These are phyloP conservation scores for Morone chrysops DNA, from an alignment of 2,113 vertebrate species.

Conservation along the genomic window DNA sequence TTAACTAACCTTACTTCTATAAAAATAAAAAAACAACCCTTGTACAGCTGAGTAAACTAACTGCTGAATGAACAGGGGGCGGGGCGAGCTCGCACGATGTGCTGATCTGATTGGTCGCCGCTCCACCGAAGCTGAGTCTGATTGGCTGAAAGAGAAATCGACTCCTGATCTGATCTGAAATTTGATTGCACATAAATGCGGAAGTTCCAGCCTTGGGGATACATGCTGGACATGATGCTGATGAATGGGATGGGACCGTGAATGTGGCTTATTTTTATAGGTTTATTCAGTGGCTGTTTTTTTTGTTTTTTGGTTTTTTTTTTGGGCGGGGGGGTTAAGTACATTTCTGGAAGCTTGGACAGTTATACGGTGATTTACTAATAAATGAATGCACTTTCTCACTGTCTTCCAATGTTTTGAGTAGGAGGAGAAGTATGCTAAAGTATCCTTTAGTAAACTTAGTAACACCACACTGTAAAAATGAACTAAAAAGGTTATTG, in stretches of 20 bases:
- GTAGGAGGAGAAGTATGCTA: background rate
- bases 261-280: background rate
- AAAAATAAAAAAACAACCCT: background rate
- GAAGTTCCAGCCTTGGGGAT: constrained; percentile 31
- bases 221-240: background rate
- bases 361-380: background rate
- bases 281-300: background rate
- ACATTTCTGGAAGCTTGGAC: background rate
- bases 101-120: constrained; percentile 47
- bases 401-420: background rate
- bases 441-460: background rate
- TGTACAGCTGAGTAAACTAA: constrained; percentile 5
- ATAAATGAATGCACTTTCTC: background rate
- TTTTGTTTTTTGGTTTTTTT: too few species aligned
- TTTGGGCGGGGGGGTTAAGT: background rate
- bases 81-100: background rate
- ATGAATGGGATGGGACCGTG: background rate
- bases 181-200: constrained; percentile 56
- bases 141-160: constrained; percentile 39
- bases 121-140: background rate
- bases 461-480: background rate
- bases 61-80: constrained; percentile 30
- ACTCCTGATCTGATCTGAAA: background rate
- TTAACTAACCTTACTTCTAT: background rate
- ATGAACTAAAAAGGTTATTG: background rate